phyloP scores from a whole-genome alignment of 2,888 invertebrate species.

The Dichetophora obliterata region DNA sequence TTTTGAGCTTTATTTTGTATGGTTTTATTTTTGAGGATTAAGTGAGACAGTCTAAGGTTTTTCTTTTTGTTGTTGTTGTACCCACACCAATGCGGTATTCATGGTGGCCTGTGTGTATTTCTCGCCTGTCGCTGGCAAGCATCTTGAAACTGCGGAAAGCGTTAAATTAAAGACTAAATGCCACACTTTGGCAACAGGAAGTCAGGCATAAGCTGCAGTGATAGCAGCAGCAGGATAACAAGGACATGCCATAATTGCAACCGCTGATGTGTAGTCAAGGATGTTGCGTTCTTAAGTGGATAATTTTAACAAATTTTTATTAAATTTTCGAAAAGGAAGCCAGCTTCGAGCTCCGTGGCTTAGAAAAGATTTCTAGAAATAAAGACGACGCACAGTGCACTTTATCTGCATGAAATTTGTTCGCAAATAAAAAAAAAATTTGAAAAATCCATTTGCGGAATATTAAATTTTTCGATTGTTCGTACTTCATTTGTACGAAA shows the following conservation, averaged over 20 bases:
- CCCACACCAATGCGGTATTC: not conserved
- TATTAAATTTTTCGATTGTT: too few relatives aligned
- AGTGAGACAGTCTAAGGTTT: not conserved
- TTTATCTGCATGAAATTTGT: too few relatives aligned
- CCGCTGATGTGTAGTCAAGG: conserved; percentile 32
- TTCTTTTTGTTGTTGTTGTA: not conserved
- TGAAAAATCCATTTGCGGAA: too few relatives aligned
- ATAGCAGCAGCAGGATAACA: not conserved
- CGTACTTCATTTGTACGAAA: too few relatives aligned
- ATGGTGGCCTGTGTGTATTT: not conserved
- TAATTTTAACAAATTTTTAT: conserved; percentile 36
- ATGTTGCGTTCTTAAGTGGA: conserved; percentile 24
- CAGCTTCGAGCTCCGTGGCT: too few relatives aligned
- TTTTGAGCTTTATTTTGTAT: not conserved
- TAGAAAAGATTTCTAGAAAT: not conserved
- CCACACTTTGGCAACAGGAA: conserved; percentile 48
- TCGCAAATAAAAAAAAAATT: too few relatives aligned
- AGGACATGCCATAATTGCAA: conserved; percentile 34
- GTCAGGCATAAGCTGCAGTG: not conserved
- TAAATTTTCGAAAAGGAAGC: conserved; percentile 21
- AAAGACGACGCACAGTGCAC: too few relatives aligned
- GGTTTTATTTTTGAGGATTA: not conserved
- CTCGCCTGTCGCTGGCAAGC: not conserved
- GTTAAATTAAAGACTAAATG: conserved; percentile 67
- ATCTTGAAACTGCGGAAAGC: conserved; percentile 55